Evolutionary conservation across 2,797 vertebrate genomes (phyloP), one percentile per base, ranked within the genome.

Genomic region (Telmatherina bonti): DNA sequence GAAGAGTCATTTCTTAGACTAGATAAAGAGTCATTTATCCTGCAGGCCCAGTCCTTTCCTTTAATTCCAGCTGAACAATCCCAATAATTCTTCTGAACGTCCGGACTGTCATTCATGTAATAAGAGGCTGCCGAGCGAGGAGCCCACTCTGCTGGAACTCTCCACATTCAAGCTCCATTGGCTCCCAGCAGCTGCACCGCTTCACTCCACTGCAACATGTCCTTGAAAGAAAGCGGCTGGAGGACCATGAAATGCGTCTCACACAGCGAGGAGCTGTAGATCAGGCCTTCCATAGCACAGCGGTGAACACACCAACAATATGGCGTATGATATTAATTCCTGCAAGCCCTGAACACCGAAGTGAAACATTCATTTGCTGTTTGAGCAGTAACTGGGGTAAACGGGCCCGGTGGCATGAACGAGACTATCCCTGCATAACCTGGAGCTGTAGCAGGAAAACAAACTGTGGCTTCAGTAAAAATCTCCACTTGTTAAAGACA

Each of bases 121-220:
- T 92, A 89, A 89, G 77, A 80, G 82, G 81, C 89, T 89, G 90
- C 83, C 89, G 43, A 83, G 59, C 58, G 74, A 86, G 79, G 75
- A 83, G 87, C 70, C 74, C 72, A 38, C 77, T 90, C 84, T 81
- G 84, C 82, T 80, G 76, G 80, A 93, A 91, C 87, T 72, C 76
- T 86, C 81, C 76, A 89, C 87, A 90, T 93, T 92, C 90, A 91
- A 88, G 90, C 78, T 89, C 85, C 89, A 93, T 91, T 94, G 93
- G 81, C 84, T 80, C 52, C 38, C 65, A 70, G 86, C 73, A 11
- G 80, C 55, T 9, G 29, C 72, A 2, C 36, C 61, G 69, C 62
- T 80, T 74, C 72, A 75, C 57, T 76, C 69, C 61, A 62, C 67
- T 71, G 67, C 52, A 76, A 75, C 79, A 58, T 72, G 81, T 85